Evolutionary conservation across 2,888 invertebrate genomes (phyloP).

Genomic region (Eugnorisma glareosa): DNA sequence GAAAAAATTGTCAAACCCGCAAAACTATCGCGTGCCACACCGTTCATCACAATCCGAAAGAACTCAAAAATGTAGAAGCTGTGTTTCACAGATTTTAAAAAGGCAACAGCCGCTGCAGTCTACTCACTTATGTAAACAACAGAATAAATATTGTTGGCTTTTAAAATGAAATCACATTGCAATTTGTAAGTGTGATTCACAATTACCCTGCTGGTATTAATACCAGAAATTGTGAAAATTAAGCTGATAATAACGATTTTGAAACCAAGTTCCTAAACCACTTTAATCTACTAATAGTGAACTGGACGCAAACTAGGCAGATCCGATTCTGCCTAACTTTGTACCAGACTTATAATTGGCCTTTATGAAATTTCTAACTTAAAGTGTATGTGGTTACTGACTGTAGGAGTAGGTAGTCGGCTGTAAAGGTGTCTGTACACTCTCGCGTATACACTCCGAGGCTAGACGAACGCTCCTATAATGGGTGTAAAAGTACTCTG

Average conservation of each 20-base stretch:
- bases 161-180: neutral
- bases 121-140: too few relatives aligned
- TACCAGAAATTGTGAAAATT: conserved; percentile 11
- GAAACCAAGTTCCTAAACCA: conserved; percentile 43
- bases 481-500: too few relatives aligned
- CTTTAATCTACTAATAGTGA: conserved; percentile 69
- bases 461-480: neutral
- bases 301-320: conserved; percentile 65
- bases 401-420: neutral
- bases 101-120: too few relatives aligned
- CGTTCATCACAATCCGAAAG: neutral
- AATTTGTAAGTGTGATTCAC: neutral
- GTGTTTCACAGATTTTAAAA: neutral
- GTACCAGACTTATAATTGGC: conserved; percentile 58
- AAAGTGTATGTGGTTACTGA: conserved; percentile 12
- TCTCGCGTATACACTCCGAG: neutral
- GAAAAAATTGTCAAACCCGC: neutral
- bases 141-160: neutral
- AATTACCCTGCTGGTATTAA: neutral
- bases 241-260: conserved; percentile 22
- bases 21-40: neutral
- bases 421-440: neutral
- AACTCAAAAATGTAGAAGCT: neutral
- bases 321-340: conserved; percentile 61
- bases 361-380: conserved; percentile 56